Conservation (phyloP, 2,888 invertebrate species). For the Himalopsyche japonica region DNA sequence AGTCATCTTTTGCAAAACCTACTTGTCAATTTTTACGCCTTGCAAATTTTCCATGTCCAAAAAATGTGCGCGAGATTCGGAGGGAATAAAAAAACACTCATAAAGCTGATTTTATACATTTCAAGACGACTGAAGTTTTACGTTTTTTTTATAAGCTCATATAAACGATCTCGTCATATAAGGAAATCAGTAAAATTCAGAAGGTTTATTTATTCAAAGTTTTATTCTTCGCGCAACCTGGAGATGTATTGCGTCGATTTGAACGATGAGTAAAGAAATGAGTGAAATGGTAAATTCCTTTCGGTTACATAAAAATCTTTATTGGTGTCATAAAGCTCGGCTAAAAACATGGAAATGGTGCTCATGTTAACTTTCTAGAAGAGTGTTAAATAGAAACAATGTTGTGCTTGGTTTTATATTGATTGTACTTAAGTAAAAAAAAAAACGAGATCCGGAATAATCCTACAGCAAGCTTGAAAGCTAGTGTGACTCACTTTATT, state of each 20-base stretch:
- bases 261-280: background rate
- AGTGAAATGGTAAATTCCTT: background rate
- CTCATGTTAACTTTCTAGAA: too few species aligned
- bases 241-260: background rate
- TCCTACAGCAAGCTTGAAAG: too few species aligned
- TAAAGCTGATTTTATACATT: background rate
- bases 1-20: too few species aligned
- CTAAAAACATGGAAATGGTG: too few species aligned
- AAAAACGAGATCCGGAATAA: too few species aligned
- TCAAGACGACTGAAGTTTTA: background rate
- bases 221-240: background rate
- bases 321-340: too few species aligned
- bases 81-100: background rate
- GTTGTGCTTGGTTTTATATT: too few species aligned
- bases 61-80: background rate
- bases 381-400: too few species aligned
- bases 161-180: background rate
- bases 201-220: background rate
- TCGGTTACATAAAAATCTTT: background rate
- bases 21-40: background rate
- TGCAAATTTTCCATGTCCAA: background rate
- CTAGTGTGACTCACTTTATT: too few species aligned
- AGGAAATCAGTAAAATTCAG: background rate
- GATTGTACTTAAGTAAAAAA: too few species aligned
- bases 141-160: background rate